Evolutionary conservation across 2,113 vertebrate species (phyloP), one percentile per base, ranked within the genome.

Genomic region (Regulus satrapa): DNA sequence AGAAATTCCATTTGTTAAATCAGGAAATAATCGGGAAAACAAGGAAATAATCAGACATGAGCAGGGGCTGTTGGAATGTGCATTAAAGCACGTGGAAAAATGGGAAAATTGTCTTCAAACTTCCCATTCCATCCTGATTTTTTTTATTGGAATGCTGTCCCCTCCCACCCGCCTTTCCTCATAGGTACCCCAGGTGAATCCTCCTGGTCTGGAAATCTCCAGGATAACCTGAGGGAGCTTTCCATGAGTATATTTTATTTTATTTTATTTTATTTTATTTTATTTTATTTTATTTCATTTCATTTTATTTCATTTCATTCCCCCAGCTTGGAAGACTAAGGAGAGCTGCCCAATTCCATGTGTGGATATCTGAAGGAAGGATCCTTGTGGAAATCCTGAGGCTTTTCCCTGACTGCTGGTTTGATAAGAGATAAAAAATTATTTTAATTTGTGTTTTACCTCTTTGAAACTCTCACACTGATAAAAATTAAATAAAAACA

Each of bases 1-100:
- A 24, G 63, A n/a, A 88, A 66, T 10, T 29, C 2, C 0, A 0
- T 6, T 1, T 26, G 24, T 59, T 34, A n/a, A 46, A 32, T n/a
- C 15, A 25, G 55, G 46, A 66, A 25, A 31, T 19, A 4, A 36
- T 25, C 38, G 18, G 74, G 36, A 16, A 41, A 25, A 28, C 4
- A 10, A 36, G 46, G 59, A 52, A 29, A 32, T 64, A 2, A n/a
- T 48, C 59, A n/a, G 64, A 4, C 10, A 0, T 0, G 28, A 64
- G 41, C 26, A 52, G n/a, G 17, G 20, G 4, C 5, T 26, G 48
- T 3, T 38, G 64, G 20, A 74, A 52, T 6, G 40, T 40, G 58
- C 9, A 10, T 48, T 8, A 20, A 10, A 78, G 9, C 18, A 5
- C n/a, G 1, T 6, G 9, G 16, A 12, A 79, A 79, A 79, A 18